Evolutionary conservation across 2,888 invertebrate genomes (phyloP), one percentile per base, ranked within the genome.

Genomic region (Epinotia ramella): DNA sequence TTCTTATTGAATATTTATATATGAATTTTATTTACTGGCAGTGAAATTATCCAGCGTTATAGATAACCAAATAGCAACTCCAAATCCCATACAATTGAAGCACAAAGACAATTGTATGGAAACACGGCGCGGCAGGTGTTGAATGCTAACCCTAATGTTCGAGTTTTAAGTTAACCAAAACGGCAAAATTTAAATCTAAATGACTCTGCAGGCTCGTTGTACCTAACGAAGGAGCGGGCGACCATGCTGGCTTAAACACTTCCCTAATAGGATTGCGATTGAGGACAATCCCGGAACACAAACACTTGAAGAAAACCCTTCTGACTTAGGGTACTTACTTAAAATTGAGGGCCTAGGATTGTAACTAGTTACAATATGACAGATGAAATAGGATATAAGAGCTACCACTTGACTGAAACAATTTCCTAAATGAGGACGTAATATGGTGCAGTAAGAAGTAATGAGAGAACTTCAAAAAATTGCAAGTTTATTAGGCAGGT

Each of bases 261-360:
- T 73, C n/a, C 44, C 68, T 68, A 73, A 73, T 63, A 16, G 60
- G 60, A 49, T 66, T 73, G 18, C 24, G 20, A 66, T 66, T 33
- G 20, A 16, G 44, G 33, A 49, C 18, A 57, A 53, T 33, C 33
- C 60, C 28, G 12, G 18, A 59, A 9, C 40, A 12, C 28, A 33
- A 65, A 56, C 33, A 28, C 28, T 53, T 66, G n/a, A 11, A 46
- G 28, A 56, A 28, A 18, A 12, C 11, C 28, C 28, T 66, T 53
- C 53, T 5, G 53, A 7, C 7, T 65, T 65, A n/a, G n/a, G n/a
- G n/a, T n/a, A 53, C 9, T 53, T 13, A 33, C 6, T 5, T 66
- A 5, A 56, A n/a, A n/a, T n/a, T n/a, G n/a, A n/a, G n/a, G n/a
- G n/a, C n/a, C n/a, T n/a, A n/a, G n/a, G n/a, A n/a, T n/a, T n/a